Evolutionary conservation across 2,797 vertebrate genomes (phyloP).

Genomic region (Brachyalestes nurse): DNA sequence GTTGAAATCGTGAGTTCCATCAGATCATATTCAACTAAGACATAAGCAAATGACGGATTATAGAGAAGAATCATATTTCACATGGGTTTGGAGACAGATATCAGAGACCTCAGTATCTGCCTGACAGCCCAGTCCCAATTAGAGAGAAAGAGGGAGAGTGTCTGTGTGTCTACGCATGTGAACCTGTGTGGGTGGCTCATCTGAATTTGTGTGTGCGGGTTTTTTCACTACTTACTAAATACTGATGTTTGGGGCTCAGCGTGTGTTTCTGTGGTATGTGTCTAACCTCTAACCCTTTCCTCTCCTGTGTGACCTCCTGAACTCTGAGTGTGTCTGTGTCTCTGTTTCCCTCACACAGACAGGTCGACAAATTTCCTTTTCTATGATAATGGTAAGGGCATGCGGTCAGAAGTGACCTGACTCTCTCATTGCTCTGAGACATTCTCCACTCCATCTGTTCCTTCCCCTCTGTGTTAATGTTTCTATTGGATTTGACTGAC

Average conservation of each 20-base stretch:
- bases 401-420: constrained; percentile 67
- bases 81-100: constrained; percentile 25
- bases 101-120: constrained; percentile 47
- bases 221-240: constrained; percentile 33
- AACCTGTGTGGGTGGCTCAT: constrained; percentile 41
- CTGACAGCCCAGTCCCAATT: constrained; percentile 68
- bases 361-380: constrained; percentile 83
- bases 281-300: constrained; percentile 46
- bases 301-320: constrained; percentile 50
- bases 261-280: constrained; percentile 37
- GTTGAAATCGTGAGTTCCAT: constrained; percentile 32
- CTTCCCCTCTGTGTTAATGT: constrained; percentile 54
- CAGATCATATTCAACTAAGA: constrained; percentile 48
- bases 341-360: constrained; percentile 73
- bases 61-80: constrained; percentile 50
- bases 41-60: constrained; percentile 37
- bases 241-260: constrained; percentile 22
- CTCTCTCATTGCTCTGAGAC: constrained; percentile 30
- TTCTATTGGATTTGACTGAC: constrained; percentile 45
- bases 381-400: constrained; percentile 84
- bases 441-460: constrained; percentile 53
- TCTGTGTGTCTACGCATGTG: constrained; percentile 11
- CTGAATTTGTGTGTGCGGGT: constrained; percentile 32
- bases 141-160: constrained; percentile 60
- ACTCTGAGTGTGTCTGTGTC: constrained; percentile 50